Conservation (phyloP, 1,140 invertebrate species). For the Drosophila serrata region DNA sequence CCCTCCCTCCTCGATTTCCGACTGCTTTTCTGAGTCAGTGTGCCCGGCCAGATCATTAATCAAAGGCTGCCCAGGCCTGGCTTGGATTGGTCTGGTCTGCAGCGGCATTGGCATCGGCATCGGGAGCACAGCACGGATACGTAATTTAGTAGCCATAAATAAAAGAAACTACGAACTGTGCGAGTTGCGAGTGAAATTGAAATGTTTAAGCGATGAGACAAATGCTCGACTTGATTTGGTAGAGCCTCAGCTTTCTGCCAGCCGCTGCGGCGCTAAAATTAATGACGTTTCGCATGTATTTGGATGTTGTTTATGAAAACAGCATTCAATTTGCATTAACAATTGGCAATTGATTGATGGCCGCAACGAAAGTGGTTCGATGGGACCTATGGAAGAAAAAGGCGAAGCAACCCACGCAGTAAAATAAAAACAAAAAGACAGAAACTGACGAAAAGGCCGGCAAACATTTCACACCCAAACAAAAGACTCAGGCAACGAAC, state of each 20-base stretch:
- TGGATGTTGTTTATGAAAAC: constrained; percentile 83
- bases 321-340: constrained; percentile 79
- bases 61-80: constrained; percentile 52
- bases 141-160: constrained; percentile 83
- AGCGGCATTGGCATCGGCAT: constrained; percentile 2
- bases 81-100: too few species aligned
- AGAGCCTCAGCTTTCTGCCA: constrained; percentile 30
- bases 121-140: constrained; percentile 62
- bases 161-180: constrained; percentile 68
- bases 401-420: constrained; percentile 41
- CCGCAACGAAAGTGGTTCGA: constrained; percentile 42
- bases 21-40: constrained; percentile 29
- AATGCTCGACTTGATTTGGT: constrained; percentile 78
- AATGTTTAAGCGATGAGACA: constrained; percentile 83
- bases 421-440: constrained; percentile 2
- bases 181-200: constrained; percentile 74
- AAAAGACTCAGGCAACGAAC: constrained; percentile 77
- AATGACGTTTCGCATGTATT: constrained; percentile 78
- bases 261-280: constrained; percentile 58
- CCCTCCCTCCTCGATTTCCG: constrained; percentile 13
- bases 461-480: constrained; percentile 52
- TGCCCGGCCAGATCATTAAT: constrained; percentile 73
- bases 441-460: background rate
- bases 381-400: constrained; percentile 11
- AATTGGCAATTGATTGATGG: constrained; percentile 76